phyloP scores from a whole-genome alignment of 1,140 invertebrate species.

The Homalodisca vitripennis region DNA sequence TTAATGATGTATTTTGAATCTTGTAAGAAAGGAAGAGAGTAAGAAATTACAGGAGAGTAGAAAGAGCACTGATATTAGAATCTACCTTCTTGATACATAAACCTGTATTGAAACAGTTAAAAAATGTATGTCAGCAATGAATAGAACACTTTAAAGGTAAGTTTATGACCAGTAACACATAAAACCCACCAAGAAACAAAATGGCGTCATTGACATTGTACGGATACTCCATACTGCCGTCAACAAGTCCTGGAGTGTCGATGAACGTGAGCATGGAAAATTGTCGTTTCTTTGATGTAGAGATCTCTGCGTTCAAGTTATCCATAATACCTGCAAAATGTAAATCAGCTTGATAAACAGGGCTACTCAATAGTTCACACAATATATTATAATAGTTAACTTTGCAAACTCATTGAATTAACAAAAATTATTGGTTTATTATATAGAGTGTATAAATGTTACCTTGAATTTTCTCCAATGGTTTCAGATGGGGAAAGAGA shows the following conservation, averaged over 20 bases:
- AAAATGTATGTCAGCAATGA: no score
- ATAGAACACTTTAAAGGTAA: no score
- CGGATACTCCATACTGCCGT: constrained; percentile 66
- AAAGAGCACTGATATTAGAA: no score
- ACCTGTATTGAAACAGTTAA: no score
- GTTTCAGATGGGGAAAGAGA: constrained; percentile 61
- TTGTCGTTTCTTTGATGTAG: constrained; percentile 59
- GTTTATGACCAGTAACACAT: no score
- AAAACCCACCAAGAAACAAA: constrained; percentile 50
- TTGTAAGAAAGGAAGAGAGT: no score
- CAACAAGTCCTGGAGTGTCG: constrained; percentile 62
- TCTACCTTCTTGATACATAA: no score
- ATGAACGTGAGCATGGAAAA: constrained; percentile 63
- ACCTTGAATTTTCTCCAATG: constrained; percentile 56
- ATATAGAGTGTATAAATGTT: constrained; percentile 34
- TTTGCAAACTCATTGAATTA: not conserved
- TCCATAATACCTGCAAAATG: constrained; percentile 55
- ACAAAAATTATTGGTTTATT: not conserved
- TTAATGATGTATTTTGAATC: no score
- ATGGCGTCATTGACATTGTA: constrained; percentile 63
- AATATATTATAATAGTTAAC: not conserved
- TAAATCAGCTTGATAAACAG: no score
- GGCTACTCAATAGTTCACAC: not conserved
- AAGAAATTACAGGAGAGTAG: no score
- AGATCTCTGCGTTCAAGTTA: constrained; percentile 60